phyloP scores from a whole-genome alignment of 2,888 invertebrate species.

The Napeogenes sylphis region DNA sequence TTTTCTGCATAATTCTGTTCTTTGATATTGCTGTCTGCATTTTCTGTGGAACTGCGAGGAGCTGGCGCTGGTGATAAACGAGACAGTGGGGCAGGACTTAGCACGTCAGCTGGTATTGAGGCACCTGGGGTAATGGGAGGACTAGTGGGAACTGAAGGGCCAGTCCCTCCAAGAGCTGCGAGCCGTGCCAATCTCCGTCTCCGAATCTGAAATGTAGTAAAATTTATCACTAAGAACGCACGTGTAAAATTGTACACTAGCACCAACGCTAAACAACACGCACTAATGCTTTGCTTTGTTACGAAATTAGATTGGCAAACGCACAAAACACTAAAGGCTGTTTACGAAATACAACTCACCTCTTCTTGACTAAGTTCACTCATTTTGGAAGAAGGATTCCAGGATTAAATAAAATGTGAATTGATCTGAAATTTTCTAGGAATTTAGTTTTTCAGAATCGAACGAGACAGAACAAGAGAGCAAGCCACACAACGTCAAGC shows the following conservation, averaged over 20 bases:
- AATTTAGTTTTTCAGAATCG: slow-evolving; percentile 49
- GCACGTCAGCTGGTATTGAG: slow-evolving; percentile 54
- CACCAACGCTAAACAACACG: slow-evolving; percentile 54
- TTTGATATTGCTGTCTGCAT: slow-evolving; percentile 58
- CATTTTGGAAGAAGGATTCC: slow-evolving; percentile 72
- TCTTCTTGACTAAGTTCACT: slow-evolving; percentile 93
- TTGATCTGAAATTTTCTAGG: slow-evolving; percentile 45
- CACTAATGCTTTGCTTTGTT: slow-evolving; percentile 76
- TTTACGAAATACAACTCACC: slow-evolving; percentile 80
- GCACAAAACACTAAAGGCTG: slow-evolving; percentile 62
- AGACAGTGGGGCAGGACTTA: slow-evolving; percentile 40
- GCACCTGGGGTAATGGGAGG: slow-evolving; percentile 69
- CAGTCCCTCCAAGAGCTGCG: slow-evolving; percentile 78
- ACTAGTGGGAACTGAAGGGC: slow-evolving; percentile 67
- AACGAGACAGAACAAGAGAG: slow-evolving; percentile 55
- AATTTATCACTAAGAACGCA: slow-evolving; percentile 42
- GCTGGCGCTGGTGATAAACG: slow-evolving; percentile 50
- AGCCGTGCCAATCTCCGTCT: slow-evolving; percentile 85
- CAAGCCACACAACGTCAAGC: slow-evolving; percentile 71
- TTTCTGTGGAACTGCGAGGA: slow-evolving; percentile 52
- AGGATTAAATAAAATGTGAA: slow-evolving; percentile 31
- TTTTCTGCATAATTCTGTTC: slow-evolving; percentile 60
- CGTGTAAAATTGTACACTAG: slow-evolving; percentile 50
- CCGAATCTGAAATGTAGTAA: slow-evolving; percentile 80
- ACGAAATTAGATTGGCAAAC: slow-evolving; percentile 75